phyloP scores from a whole-genome alignment of 2,888 invertebrate genomes.

The Apamea sordens region DNA sequence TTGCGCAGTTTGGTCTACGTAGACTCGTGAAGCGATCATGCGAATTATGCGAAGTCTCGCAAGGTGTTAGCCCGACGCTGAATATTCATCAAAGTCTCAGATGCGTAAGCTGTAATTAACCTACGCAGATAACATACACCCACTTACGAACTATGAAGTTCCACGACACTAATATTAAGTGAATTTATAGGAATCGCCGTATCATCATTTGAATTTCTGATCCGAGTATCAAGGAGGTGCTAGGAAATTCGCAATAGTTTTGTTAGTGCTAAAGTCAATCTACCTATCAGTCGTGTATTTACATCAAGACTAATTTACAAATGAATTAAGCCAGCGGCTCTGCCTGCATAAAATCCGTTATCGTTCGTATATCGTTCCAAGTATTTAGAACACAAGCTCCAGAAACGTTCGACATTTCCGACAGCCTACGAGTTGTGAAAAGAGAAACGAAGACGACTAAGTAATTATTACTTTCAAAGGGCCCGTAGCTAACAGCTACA shows the following conservation, averaged over 20 bases:
- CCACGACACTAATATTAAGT: constrained; percentile 20
- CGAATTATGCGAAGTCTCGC: constrained; percentile 40
- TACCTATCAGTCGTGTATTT: neutral
- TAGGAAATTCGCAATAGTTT: neutral
- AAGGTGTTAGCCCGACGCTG: constrained; percentile 62
- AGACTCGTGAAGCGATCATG: constrained; percentile 33
- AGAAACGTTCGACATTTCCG: constrained; percentile 51
- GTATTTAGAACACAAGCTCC: constrained; percentile 33
- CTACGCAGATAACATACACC: constrained; percentile 41
- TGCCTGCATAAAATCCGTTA: neutral
- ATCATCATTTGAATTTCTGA: constrained; percentile 15
- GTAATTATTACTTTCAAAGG: constrained; percentile 59
- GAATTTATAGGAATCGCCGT: constrained; percentile 6
- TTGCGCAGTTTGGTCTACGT: constrained; percentile 7
- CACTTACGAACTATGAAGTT: constrained; percentile 46
- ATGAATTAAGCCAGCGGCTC: neutral
- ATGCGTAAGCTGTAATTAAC: constrained; percentile 60
- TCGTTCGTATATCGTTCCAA: constrained; percentile 7
- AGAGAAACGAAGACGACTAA: constrained; percentile 50
- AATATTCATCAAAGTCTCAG: constrained; percentile 68
- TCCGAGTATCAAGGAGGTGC: neutral
- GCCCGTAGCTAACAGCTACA: constrained; percentile 45
- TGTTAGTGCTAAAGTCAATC: neutral
- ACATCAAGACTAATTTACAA: neutral
- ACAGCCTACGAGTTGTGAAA: constrained; percentile 44